A percentile compares a stretch with the other conserved stretches of the same genome.
Conservation (phyloP, 2,797 vertebrate species). For the Linurgus olivaceus region DNA sequence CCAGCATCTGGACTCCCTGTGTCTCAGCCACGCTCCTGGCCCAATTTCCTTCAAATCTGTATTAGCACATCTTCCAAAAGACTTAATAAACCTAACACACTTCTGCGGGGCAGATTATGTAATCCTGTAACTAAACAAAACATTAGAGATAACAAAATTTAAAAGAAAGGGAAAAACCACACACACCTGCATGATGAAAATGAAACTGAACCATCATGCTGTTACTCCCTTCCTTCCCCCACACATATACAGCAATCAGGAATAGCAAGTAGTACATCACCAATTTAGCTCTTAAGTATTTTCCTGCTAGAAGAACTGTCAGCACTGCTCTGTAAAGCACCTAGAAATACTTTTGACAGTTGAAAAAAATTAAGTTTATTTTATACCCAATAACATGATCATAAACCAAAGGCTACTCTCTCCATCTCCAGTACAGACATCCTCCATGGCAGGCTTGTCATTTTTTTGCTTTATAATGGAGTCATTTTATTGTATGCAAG, state of each 20-base stretch:
- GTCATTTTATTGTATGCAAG: slow-evolving; percentile 33
- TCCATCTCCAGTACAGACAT: slow-evolving; percentile 8
- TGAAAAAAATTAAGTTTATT: slow-evolving; percentile 42
- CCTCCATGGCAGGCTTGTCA: slow-evolving; percentile 18
- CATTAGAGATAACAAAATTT: not conserved
- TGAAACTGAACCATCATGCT: not conserved
- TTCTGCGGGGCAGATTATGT: not conserved
- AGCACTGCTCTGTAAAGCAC: not conserved
- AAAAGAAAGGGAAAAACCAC: not conserved
- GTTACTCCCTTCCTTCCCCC: not conserved
- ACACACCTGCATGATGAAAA: not conserved
- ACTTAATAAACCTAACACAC: not conserved
- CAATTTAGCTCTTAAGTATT: not conserved
- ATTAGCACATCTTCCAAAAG: slow-evolving; percentile 13
- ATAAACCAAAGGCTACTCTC: slow-evolving; percentile 36
- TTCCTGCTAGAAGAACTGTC: not conserved
- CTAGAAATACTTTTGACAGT: not conserved
- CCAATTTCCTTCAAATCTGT: not conserved
- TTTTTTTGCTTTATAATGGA: slow-evolving; percentile 47
- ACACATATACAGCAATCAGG: not conserved
- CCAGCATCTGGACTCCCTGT: not conserved
- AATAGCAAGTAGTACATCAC: not conserved
- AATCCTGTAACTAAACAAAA: slow-evolving; percentile 21
- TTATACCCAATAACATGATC: slow-evolving; percentile 6
- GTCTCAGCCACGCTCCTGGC: not conserved